phyloP scores from a whole-genome alignment of 2,888 invertebrate genomes.

The Leptinotarsa tumamoca region DNA sequence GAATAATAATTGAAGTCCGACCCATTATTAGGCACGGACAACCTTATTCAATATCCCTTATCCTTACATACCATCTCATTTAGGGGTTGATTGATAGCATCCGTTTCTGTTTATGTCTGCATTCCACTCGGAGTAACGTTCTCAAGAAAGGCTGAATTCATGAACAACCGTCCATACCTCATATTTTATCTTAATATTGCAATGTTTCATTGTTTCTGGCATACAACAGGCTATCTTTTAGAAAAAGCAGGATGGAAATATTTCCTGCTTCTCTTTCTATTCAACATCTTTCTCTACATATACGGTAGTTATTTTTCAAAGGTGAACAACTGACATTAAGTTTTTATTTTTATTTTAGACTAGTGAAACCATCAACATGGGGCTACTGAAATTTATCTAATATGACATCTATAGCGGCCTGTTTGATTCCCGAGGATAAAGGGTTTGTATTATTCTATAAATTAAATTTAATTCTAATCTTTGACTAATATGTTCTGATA shows the following conservation, averaged over 20 bases:
- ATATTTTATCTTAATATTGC: background rate
- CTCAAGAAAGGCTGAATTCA: no score
- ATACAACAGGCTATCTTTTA: no score
- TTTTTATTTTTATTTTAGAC: slow-evolving; percentile 3
- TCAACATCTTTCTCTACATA: slow-evolving; percentile 1
- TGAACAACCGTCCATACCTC: background rate
- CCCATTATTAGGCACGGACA: no score
- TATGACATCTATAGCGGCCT: slow-evolving; percentile 50
- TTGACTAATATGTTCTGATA: no score
- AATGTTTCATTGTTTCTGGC: no score
- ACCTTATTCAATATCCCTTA: no score
- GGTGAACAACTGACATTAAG: background rate
- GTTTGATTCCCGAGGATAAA: slow-evolving; percentile 50
- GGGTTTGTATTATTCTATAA: slow-evolving; percentile 45
- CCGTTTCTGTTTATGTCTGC: background rate
- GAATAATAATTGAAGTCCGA: no score
- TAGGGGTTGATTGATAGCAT: background rate
- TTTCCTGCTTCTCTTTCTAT: background rate
- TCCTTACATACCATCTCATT: background rate
- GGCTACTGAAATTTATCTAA: slow-evolving; percentile 1
- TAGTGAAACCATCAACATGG: slow-evolving; percentile 22
- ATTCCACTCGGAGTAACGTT: background rate
- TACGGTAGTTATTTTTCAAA: background rate
- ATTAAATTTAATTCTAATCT: background rate
- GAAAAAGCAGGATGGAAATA: no score